phyloP scores from a whole-genome alignment of 2,797 vertebrate genomes.

The Echeneis naucrates region DNA sequence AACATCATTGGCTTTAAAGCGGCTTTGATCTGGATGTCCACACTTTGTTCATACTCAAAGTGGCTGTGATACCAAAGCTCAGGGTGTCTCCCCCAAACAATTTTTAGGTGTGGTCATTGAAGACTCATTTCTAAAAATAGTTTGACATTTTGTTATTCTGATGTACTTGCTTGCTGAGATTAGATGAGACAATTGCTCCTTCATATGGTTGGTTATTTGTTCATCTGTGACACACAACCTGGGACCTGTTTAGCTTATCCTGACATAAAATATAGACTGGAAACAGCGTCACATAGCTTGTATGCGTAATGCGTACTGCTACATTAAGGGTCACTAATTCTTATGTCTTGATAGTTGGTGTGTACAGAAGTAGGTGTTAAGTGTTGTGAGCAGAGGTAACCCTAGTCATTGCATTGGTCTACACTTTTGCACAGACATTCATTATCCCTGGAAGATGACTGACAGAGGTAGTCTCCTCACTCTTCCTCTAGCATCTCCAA shows the following conservation, averaged over 20 bases:
- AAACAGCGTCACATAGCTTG: too few relatives aligned
- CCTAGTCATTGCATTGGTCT: too few relatives aligned
- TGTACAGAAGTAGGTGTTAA: not conserved
- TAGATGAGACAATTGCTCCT: not conserved
- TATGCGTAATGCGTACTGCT: too few relatives aligned
- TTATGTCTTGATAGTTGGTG: not conserved
- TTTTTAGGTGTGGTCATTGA: not conserved
- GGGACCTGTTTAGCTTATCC: not conserved
- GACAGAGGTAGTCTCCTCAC: too few relatives aligned
- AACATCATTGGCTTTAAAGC: too few relatives aligned
- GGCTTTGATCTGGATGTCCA: not conserved
- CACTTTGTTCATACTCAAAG: too few relatives aligned
- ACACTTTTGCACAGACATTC: too few relatives aligned
- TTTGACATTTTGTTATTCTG: not conserved
- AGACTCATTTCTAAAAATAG: not conserved
- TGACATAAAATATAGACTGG: not conserved
- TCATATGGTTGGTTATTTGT: not conserved
- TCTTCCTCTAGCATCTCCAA: too few relatives aligned
- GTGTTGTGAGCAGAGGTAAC: too few relatives aligned
- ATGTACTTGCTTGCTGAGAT: not conserved
- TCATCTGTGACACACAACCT: not conserved
- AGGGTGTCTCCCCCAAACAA: not conserved
- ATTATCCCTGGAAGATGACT: not conserved
- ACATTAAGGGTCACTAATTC: too few relatives aligned
- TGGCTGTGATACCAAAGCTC: too few relatives aligned